Evolutionary conservation across 2,113 vertebrate species (phyloP), one percentile per base, ranked within the genome.

Genomic region (Centropus unirufus): DNA sequence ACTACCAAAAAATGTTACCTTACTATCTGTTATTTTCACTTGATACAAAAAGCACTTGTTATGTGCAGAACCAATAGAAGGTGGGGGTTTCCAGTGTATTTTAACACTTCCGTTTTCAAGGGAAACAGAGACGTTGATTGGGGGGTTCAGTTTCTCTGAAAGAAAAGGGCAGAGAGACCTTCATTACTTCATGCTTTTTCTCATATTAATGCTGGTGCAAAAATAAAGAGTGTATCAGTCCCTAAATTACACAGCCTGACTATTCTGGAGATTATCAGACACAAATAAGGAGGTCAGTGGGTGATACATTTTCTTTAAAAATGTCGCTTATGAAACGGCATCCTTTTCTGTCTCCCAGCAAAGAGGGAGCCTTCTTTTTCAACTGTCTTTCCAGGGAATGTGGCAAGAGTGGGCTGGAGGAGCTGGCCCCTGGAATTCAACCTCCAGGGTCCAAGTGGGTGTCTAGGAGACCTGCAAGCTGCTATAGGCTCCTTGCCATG

Each of bases 131-230:
- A 98, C 3, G 1, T 97, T 97, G 68, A 82, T 70, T 2, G 97
- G 97, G 0, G 97, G 94, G 59, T 96, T 96, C 62, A 98, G 44
- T 64, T 97, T 97, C 87, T 98, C 97, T 98, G 96, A 57, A 95
- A 95, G 57, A 95, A 95, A 92, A 81, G 42, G 51, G 68, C 30
- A 66, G 24, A 59, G 14, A 52, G 39, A 85, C 14, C 14, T 85
- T 77, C 14, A 70, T 14, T 67, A 64, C 7, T 10, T 78, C 30
- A 23, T 26, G 26, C 4, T 67, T 29, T 75, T 91, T 87, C 27
- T 66, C 2, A 3, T 58, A 32, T 40, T 74, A 44, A 40, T n/a
- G n/a, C 8, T 70, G 17, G 68, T 26, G 9, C 8, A 76, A 18
- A 89, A 75, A 51, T 20, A 78, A 77, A 23, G 7, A 21, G 4